Conservation (phyloP, 2,888 invertebrate genomes). For the Drosophila barbarae region DNA sequence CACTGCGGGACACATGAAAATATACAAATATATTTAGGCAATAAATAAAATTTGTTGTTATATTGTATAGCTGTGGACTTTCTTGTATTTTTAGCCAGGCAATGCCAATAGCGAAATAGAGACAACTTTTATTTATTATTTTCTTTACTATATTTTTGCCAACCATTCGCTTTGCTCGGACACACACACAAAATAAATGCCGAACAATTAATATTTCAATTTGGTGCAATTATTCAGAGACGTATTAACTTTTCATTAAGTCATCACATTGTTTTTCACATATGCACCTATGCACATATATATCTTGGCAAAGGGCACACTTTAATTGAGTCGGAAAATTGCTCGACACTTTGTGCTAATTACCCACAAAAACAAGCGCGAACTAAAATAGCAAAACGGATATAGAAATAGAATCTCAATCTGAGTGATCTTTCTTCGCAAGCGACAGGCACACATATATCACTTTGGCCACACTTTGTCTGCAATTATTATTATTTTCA, state of each 20-base stretch:
- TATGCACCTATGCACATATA: background rate
- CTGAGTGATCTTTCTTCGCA: background rate
- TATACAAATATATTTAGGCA: conserved; percentile 58
- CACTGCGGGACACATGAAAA: conserved; percentile 33
- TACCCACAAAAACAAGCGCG: conserved; percentile 28
- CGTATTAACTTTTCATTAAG: conserved; percentile 64
- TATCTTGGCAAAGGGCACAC: conserved; percentile 61
- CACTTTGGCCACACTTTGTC: conserved; percentile 51
- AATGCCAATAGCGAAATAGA: conserved; percentile 56
- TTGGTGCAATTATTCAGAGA: conserved; percentile 64
- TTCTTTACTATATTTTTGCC: conserved; percentile 22
- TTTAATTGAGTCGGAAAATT: conserved; percentile 54
- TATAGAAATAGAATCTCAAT: conserved; percentile 24
- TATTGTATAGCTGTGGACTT: conserved; percentile 46
- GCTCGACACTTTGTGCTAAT: conserved; percentile 63
- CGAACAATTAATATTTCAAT: conserved; percentile 70
- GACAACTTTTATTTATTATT: conserved; percentile 46
- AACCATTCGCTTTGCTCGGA: conserved; percentile 16
- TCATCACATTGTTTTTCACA: conserved; percentile 31
- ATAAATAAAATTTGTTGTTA: conserved; percentile 76
- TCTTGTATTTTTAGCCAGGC: conserved; percentile 71
- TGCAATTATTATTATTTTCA: conserved; percentile 24
- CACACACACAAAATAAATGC: conserved; percentile 54
- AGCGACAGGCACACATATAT: conserved; percentile 27
- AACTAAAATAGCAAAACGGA: conserved; percentile 23